These are phyloP conservation scores for Cosmorhoe ocellata DNA, from an alignment of 2,888 invertebrate species.

Conservation along the genomic window DNA sequence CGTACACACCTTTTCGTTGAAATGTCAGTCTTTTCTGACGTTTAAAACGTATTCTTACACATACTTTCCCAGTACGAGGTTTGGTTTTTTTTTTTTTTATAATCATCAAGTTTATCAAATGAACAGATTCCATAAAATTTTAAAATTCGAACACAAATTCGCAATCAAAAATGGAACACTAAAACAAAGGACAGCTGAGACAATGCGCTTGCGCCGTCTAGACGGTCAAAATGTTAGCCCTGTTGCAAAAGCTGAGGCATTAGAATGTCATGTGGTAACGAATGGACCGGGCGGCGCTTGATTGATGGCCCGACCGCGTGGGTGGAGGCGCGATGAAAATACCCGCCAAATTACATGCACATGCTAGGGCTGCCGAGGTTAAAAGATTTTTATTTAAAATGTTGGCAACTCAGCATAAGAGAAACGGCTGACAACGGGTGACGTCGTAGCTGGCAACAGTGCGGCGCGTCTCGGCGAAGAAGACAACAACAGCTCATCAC, in stretches of 20 bases:
- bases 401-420: background rate
- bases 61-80: too few species aligned
- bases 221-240: conserved; percentile 65
- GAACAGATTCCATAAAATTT: background rate
- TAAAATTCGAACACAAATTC: background rate
- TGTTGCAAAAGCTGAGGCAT: conserved; percentile 63
- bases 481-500: too few species aligned
- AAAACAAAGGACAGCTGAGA: conserved; percentile 43
- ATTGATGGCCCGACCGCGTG: conserved; percentile 67
- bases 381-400: background rate
- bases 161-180: conserved; percentile 2
- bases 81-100: background rate
- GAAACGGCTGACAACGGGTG: too few species aligned
- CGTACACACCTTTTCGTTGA: too few species aligned
- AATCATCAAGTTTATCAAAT: background rate
- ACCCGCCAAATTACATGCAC: conserved; percentile 64
- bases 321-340: conserved; percentile 66
- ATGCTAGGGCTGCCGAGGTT: conserved; percentile 32
- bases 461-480: too few species aligned
- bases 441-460: too few species aligned
- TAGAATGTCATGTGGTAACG: conserved; percentile 73
- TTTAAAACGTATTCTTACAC: too few species aligned
- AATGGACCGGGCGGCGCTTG: conserved; percentile 58
- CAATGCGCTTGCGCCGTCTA: conserved; percentile 33
- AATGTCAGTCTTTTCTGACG: too few species aligned